phyloP scores from a whole-genome alignment of 2,888 invertebrate genomes.

The Drosophila helvetica region DNA sequence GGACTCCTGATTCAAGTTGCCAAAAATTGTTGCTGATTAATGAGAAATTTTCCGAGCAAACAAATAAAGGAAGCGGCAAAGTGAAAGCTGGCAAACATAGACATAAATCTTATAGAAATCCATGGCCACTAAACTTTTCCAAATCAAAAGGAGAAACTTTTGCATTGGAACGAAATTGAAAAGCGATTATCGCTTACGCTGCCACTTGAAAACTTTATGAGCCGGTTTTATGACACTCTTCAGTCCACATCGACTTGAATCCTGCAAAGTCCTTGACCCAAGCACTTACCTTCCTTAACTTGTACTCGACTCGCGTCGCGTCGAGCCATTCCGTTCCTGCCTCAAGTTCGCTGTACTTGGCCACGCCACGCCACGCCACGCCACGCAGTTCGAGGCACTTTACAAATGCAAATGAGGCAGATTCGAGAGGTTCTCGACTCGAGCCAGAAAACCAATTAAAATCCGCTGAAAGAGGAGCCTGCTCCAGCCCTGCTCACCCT shows the following conservation, averaged over 20 bases:
- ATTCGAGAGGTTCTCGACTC: constrained; percentile 31
- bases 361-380: background rate
- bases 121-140: background rate
- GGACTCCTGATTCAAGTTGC: background rate
- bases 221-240: constrained; percentile 30
- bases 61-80: background rate
- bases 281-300: constrained; percentile 30
- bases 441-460: constrained; percentile 43
- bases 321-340: constrained; percentile 6
- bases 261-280: constrained; percentile 21
- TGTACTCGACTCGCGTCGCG: background rate
- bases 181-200: constrained; percentile 26
- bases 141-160: constrained; percentile 19
- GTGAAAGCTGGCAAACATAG: background rate
- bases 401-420: constrained; percentile 42
- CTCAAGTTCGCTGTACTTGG: constrained; percentile 31
- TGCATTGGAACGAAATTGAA: constrained; percentile 19
- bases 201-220: constrained; percentile 27
- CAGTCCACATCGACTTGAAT: constrained; percentile 10
- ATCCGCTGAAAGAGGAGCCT: constrained; percentile 22
- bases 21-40: constrained; percentile 27
- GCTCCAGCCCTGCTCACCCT: background rate
- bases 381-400: constrained; percentile 40
- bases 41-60: background rate
- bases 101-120: constrained; percentile 1